Evolutionary conservation across 2,888 invertebrate species (phyloP).

Genomic region (Pachydiplax longipennis): DNA sequence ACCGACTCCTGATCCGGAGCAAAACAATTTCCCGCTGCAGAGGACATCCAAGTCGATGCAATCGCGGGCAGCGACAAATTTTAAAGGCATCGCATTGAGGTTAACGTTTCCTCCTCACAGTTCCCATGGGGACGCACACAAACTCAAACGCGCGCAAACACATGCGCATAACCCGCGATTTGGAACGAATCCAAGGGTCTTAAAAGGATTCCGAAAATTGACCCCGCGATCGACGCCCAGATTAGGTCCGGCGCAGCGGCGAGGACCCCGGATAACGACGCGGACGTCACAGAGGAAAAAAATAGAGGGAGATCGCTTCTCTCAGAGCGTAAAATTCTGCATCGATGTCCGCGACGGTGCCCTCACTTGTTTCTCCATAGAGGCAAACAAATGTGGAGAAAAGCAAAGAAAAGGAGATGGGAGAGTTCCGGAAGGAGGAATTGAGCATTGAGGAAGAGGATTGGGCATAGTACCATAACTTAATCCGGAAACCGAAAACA

Average conservation of each 20-base stretch:
- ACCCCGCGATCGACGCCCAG: neutral
- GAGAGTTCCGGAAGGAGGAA: no score
- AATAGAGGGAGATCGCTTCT: neutral
- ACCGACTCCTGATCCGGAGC: no score
- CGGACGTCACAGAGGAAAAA: neutral
- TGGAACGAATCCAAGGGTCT: neutral
- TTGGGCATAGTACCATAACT: no score
- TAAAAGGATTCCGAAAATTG: neutral
- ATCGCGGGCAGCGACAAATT: neutral
- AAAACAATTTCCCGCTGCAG: no score
- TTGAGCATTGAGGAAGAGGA: no score
- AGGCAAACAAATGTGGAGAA: neutral
- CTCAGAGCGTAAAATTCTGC: neutral
- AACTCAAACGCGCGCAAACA: neutral
- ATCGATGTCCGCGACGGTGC: neutral
- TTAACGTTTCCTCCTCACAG: neutral
- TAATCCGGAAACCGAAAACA: no score
- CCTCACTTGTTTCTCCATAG: neutral
- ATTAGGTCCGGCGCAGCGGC: neutral
- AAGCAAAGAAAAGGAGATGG: neutral
- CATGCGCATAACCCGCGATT: neutral
- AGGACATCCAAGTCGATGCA: no score
- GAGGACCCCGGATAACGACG: neutral
- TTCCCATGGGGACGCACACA: neutral
- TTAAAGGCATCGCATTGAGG: neutral